Evolutionary conservation across 2,113 vertebrate genomes (phyloP).

Genomic region (Percopsis transmontana): DNA sequence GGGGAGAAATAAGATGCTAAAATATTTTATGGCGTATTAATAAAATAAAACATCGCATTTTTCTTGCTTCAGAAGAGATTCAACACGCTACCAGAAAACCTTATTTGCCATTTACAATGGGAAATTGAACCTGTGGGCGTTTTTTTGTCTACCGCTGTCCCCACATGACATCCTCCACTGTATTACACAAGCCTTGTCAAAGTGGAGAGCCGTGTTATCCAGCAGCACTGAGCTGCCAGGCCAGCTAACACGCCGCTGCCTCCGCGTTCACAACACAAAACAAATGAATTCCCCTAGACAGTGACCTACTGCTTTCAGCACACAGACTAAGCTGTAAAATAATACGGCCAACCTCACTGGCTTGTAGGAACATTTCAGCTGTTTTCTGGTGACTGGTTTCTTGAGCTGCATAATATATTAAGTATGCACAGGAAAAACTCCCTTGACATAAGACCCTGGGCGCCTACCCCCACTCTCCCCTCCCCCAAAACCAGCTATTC

Average conservation of each 20-base stretch:
- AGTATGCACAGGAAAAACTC: constrained; percentile 21
- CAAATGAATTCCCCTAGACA: too few relatives aligned
- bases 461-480: constrained; percentile 22
- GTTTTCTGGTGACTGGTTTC: constrained; percentile 1
- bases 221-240: not conserved
- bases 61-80: too few relatives aligned
- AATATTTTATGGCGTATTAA: too few relatives aligned
- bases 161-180: not conserved
- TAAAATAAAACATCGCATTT: too few relatives aligned
- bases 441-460: constrained; percentile 20
- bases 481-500: constrained; percentile 16
- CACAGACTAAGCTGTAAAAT: not conserved
- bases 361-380: not conserved
- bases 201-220: not conserved
- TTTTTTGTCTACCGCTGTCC: too few relatives aligned
- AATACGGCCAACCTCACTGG: not conserved
- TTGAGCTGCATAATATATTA: not conserved
- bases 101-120: too few relatives aligned
- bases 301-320: not conserved
- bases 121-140: too few relatives aligned
- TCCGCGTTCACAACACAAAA: not conserved
- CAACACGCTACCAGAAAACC: not conserved
- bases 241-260: not conserved
- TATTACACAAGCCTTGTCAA: not conserved
- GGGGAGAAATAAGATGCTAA: too few relatives aligned